Evolutionary conservation across 1,140 invertebrate genomes (phyloP).

Genomic region (Drosophila bipectinata): DNA sequence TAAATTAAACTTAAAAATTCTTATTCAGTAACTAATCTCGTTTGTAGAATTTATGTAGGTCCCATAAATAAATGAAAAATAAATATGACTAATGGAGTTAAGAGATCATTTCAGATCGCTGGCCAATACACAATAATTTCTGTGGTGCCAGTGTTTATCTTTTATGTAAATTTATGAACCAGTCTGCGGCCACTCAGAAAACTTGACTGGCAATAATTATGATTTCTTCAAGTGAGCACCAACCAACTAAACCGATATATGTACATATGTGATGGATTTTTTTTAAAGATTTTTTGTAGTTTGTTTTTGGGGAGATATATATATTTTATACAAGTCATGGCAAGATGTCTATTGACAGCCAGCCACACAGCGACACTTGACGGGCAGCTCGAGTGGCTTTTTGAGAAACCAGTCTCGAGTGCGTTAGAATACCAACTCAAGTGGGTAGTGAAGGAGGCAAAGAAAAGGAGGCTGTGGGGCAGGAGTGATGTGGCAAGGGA

Average conservation of each 20-base stretch:
- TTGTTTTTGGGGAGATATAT: slow-evolving; percentile 46
- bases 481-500: slow-evolving; percentile 8
- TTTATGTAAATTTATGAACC: slow-evolving; percentile 60
- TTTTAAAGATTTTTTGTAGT: slow-evolving; percentile 7
- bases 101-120: slow-evolving; percentile 45
- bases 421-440: slow-evolving; percentile 67
- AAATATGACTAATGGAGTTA: slow-evolving; percentile 46
- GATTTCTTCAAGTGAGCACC: slow-evolving; percentile 67
- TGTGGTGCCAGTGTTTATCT: slow-evolving; percentile 53
- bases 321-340: slow-evolving; percentile 73
- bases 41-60: slow-evolving; percentile 28
- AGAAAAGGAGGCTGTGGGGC: background rate
- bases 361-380: slow-evolving; percentile 69
- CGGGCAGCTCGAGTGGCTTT: slow-evolving; percentile 76
- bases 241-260: slow-evolving; percentile 13
- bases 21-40: slow-evolving; percentile 35
- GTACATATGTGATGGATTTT: slow-evolving; percentile 15
- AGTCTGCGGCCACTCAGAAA: slow-evolving; percentile 40
- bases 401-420: slow-evolving; percentile 80
- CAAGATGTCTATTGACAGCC: slow-evolving; percentile 66
- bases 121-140: slow-evolving; percentile 17
- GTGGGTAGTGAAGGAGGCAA: slow-evolving; percentile 49
- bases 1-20: slow-evolving; percentile 19
- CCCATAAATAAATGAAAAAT: slow-evolving; percentile 35
- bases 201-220: slow-evolving; percentile 81